These are phyloP conservation scores for Artibeus jamaicensis DNA, from an alignment of 2,797 vertebrate species.

Conservation along the genomic window DNA sequence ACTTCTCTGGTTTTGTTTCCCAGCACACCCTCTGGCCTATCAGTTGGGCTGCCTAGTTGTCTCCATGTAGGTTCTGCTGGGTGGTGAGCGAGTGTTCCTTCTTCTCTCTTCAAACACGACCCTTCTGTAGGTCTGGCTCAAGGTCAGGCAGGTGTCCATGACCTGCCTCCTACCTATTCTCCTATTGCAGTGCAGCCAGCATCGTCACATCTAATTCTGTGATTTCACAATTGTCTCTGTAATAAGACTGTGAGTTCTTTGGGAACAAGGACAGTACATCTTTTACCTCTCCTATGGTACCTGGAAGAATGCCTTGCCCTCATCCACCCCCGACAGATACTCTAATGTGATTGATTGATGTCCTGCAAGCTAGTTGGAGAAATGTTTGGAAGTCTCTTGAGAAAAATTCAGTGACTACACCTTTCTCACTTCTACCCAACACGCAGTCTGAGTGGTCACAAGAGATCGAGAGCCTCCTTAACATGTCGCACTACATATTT, in stretches of 20 bases:
- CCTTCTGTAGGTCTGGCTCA: background rate
- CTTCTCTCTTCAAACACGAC: background rate
- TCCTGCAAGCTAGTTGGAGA: background rate
- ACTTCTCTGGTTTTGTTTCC: background rate
- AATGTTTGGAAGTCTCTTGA: background rate
- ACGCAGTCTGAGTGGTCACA: background rate
- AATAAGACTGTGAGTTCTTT: constrained; percentile 14
- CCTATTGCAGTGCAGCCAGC: background rate
- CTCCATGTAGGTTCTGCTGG: background rate
- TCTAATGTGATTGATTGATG: background rate
- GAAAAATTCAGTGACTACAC: background rate
- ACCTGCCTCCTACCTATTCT: background rate
- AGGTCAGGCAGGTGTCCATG: no score
- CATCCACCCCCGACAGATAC: background rate
- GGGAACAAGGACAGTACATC: background rate
- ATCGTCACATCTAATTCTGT: background rate
- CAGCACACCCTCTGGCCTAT: background rate
- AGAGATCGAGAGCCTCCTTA: background rate
- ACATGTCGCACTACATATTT: background rate
- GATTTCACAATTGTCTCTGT: background rate
- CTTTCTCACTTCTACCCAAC: background rate
- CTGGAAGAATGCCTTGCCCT: background rate
- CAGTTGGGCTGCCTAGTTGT: background rate
- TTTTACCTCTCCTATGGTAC: background rate
- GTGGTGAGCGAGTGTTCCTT: background rate